phyloP scores from a whole-genome alignment of 2,113 vertebrate genomes.

The Hyaena hyaena region DNA sequence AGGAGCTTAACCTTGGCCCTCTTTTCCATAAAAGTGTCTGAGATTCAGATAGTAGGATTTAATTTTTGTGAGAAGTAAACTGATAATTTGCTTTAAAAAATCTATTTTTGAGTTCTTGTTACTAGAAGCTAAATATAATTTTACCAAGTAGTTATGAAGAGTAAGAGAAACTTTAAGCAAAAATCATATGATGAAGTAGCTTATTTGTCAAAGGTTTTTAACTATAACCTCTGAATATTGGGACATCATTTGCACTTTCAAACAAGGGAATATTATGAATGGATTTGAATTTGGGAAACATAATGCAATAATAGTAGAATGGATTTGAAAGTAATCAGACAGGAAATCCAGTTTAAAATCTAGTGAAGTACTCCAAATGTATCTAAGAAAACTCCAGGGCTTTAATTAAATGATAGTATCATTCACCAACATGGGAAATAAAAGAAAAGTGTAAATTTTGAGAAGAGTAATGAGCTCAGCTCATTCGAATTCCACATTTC shows the following conservation, averaged over 20 bases:
- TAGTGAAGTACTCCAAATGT: not conserved
- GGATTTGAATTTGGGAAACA: not conserved
- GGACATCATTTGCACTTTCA: not conserved
- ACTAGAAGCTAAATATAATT: not conserved
- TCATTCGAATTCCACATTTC: not conserved
- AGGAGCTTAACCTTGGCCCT: rapidly evolving
- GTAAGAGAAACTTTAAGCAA: not conserved
- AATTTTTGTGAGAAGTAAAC: not conserved
- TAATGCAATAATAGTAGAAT: not conserved
- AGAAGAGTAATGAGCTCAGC: not conserved
- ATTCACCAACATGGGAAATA: not conserved
- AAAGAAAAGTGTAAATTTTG: not conserved
- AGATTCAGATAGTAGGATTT: not conserved
- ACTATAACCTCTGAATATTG: not conserved
- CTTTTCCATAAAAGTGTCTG: not conserved
- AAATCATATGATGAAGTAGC: not conserved
- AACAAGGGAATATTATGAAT: not conserved
- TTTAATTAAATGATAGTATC: not conserved
- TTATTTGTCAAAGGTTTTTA: not conserved
- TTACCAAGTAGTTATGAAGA: not conserved
- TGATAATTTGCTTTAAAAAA: not conserved
- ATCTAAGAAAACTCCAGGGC: not conserved
- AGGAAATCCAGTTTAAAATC: not conserved
- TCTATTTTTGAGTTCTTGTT: not conserved
- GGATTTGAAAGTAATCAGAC: not conserved